A percentile compares a stretch with the other conserved stretches of the same genome.
Conservation (phyloP, 2,888 invertebrate species). For the Lamellibrachia columna region DNA sequence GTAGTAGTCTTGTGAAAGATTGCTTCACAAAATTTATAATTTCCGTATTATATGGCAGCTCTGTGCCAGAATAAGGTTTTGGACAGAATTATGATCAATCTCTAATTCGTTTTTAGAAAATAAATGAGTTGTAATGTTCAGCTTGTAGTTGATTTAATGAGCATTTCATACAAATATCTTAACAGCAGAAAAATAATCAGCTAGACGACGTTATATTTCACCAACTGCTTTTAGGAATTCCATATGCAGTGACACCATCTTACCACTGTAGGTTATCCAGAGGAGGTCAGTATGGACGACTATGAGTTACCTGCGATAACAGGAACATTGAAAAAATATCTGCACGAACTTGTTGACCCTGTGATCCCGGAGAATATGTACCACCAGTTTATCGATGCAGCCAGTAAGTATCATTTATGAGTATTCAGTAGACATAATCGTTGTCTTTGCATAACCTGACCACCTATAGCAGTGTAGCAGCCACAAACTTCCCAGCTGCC, state of each 20-base stretch:
- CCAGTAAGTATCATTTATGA: slow-evolving; percentile 57
- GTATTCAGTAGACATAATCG: background rate
- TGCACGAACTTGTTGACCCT: slow-evolving; percentile 79
- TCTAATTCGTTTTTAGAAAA: background rate
- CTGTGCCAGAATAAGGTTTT: too few species aligned
- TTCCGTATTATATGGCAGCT: too few species aligned
- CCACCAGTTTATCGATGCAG: slow-evolving; percentile 73
- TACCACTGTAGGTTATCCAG: slow-evolving; percentile 44
- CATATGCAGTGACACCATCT: background rate
- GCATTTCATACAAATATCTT: background rate
- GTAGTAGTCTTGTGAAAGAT: background rate
- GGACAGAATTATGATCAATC: background rate
- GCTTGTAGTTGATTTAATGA: background rate
- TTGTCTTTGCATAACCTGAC: background rate
- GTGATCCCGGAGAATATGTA: slow-evolving; percentile 80
- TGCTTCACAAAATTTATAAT: background rate
- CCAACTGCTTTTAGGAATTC: background rate
- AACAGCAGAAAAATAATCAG: background rate
- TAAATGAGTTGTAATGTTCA: background rate
- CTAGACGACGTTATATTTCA: background rate
- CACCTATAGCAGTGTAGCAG: too few species aligned
- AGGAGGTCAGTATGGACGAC: slow-evolving; percentile 50
- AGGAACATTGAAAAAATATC: slow-evolving; percentile 74
- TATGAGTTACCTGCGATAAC: slow-evolving; percentile 58
- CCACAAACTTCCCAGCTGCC: too few species aligned